Base-by-base conservation (phyloP, 2,888 invertebrate species). In the Tipula vernalis region DNA sequence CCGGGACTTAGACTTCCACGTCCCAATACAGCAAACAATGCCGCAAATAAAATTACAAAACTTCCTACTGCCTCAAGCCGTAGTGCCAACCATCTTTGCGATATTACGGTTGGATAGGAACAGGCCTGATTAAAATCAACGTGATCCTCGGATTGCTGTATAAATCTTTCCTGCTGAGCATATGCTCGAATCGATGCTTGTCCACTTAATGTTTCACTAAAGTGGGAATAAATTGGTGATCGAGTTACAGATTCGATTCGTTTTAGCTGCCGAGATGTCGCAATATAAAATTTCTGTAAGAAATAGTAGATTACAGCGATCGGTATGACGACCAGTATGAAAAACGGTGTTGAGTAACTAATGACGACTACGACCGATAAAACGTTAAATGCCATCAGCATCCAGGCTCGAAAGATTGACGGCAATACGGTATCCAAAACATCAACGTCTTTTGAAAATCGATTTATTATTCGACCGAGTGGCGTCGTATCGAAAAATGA, bases 401-500 rank as follows among this genome's bases (percentile, higher is more conserved):
- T 18, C 51, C 85, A 42, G 8, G 12, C 44, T 0, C 18, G 47
- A 15, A 87, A 85, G 5, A 83, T 6, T 86, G 86, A 86, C 10
- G 93, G 93, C 88, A 94, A 90, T 87, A 92, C 90, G 88, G 92
- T 92, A 90, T 94, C 94, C 89, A 94, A 90, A 88, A 92, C 92
- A 89, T 93, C 93, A 88, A 94, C 90, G 90, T 94, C 94, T 91
- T 93, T 93, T 87, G 93, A 92, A 90, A 94, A 93, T 87, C 94
- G 92, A 90, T 93, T 93, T 71, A 94, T 91, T 88, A 94, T 92
- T 89, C 94, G 91, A 89, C 94, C 94, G 87, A 92, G 90, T 6
- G 94, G 94, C 87, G 93, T 93, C 88, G 92, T 92, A 90, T 94
- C 94, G 90, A 94, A 94, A 91, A 94, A 94, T 88, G 92, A 92